Conservation (phyloP, 2,888 invertebrate species). For the Luffia ferchaultella region DNA sequence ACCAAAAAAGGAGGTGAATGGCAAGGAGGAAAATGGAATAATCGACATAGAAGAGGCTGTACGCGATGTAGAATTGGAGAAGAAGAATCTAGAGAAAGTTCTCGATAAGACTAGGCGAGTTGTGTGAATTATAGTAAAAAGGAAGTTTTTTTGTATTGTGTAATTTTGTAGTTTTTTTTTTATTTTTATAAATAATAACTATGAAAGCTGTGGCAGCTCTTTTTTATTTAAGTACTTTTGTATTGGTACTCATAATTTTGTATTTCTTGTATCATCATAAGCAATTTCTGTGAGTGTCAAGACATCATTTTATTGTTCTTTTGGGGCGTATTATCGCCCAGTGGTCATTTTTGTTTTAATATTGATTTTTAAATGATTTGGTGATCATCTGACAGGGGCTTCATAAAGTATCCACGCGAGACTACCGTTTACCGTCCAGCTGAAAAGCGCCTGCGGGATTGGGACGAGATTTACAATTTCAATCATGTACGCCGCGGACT, state of each 20-base stretch:
- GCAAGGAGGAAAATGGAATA: conserved; percentile 45
- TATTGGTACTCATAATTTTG: not conserved
- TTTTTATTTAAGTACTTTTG: not conserved
- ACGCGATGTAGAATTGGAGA: conserved; percentile 77
- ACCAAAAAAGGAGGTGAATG: conserved; percentile 32
- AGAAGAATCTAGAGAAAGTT: conserved; percentile 82
- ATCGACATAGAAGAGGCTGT: conserved; percentile 91
- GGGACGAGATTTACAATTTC: conserved; percentile 96
- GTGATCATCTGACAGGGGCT: conserved; percentile 71
- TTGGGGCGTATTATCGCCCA: not conserved
- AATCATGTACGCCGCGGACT: conserved; percentile 88
- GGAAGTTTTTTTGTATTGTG: no score
- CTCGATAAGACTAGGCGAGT: conserved; percentile 78
- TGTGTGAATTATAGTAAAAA: not conserved
- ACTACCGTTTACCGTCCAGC: conserved; percentile 86
- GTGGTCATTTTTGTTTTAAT: no score
- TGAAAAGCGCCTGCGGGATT: conserved; percentile 87
- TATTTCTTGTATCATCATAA: not conserved
- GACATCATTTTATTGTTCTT: no score
- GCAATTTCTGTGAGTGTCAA: no score
- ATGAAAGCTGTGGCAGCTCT: no score
- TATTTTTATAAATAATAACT: no score
- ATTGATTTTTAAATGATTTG: no score
- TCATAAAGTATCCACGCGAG: conserved; percentile 95
- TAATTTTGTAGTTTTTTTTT: not conserved